Percentiles rank a stretch among this genome's conserved stretches.
These are phyloP conservation scores for Coregonus suidteri DNA, from an alignment of 2,797 vertebrate genomes.

Conservation along the genomic window DNA sequence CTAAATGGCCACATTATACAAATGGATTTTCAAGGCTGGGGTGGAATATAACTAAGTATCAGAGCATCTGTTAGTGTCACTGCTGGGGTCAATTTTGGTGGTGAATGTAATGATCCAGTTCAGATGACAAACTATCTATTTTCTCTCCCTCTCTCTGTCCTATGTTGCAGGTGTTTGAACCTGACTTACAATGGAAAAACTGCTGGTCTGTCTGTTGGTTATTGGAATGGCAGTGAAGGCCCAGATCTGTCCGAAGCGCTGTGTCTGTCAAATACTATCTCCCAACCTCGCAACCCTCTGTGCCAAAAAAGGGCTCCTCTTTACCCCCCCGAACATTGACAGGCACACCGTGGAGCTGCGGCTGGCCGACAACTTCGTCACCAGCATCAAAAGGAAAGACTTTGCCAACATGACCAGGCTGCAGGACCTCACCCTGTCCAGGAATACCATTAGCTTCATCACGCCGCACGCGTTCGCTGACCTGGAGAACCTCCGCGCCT, in stretches of 20 bases:
- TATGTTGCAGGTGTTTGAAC: constrained; percentile 75
- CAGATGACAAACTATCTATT: not conserved
- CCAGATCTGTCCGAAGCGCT: constrained; percentile 98
- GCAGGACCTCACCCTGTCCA: constrained; percentile 93
- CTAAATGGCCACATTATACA: too few relatives aligned
- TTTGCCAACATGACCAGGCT: constrained; percentile 98
- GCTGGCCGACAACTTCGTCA: constrained; percentile 97
- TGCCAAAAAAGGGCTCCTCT: constrained; percentile 97
- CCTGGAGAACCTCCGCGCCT: constrained; percentile 92
- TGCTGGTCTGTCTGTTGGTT: constrained; percentile 94
- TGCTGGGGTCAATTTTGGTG: not conserved
- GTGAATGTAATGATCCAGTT: not conserved
- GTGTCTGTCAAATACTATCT: constrained; percentile 97
- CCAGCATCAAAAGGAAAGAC: constrained; percentile 95
- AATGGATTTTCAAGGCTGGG: too few relatives aligned
- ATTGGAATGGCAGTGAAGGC: constrained; percentile 91
- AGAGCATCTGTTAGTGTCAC: not conserved
- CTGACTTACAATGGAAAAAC: constrained; percentile 97
- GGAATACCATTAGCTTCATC: constrained; percentile 98
- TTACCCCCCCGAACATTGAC: constrained; percentile 97
- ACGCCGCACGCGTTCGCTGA: constrained; percentile 93
- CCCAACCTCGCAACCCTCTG: constrained; percentile 98
- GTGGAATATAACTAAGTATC: too few relatives aligned
- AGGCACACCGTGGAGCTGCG: constrained; percentile 95
- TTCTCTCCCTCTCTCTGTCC: constrained; percentile 34